phyloP scores from a whole-genome alignment of 2,113 vertebrate genomes.

The Tautogolabrus adspersus region DNA sequence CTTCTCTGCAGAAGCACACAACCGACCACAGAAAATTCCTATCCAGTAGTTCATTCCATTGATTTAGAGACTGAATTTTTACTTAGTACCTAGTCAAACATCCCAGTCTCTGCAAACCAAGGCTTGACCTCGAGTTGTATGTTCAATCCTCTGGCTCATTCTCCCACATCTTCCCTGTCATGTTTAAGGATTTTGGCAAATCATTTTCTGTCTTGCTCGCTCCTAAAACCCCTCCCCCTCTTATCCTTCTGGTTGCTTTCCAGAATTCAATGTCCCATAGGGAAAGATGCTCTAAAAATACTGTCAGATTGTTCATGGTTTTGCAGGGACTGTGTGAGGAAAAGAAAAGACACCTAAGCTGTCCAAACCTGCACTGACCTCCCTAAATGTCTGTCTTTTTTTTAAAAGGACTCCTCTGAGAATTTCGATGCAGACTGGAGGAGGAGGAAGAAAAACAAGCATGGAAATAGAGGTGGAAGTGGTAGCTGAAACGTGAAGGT shows the following conservation, averaged over 20 bases:
- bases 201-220: not conserved
- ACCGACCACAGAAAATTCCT: slow-evolving; percentile 5
- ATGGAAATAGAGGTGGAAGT: slow-evolving; percentile 10
- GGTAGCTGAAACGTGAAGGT: slow-evolving; percentile 25
- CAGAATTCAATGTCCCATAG: slow-evolving; percentile 15
- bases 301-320: slow-evolving; percentile 6
- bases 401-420: slow-evolving; percentile 10
- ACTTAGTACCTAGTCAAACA: slow-evolving; percentile 12
- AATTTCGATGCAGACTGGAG: not conserved
- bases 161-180: not conserved
- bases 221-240: slow-evolving; percentile 14
- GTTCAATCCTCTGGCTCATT: not conserved
- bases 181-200: slow-evolving; percentile 15
- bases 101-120: not conserved
- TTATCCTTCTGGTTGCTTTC: slow-evolving; percentile 37
- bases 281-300: slow-evolving; percentile 62
- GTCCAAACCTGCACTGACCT: slow-evolving; percentile 14
- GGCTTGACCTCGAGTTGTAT: not conserved
- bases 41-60: slow-evolving; percentile 15
- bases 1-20: slow-evolving; percentile 11
- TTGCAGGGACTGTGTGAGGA: slow-evolving; percentile 9
- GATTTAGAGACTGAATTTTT: slow-evolving; percentile 31
- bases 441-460: slow-evolving; percentile 8
- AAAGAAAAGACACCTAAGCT: not conserved
- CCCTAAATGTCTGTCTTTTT: slow-evolving; percentile 14